These are phyloP conservation scores for Cheirogaleus medius DNA, from an alignment of 2,113 vertebrate genomes.

Conservation along the genomic window DNA sequence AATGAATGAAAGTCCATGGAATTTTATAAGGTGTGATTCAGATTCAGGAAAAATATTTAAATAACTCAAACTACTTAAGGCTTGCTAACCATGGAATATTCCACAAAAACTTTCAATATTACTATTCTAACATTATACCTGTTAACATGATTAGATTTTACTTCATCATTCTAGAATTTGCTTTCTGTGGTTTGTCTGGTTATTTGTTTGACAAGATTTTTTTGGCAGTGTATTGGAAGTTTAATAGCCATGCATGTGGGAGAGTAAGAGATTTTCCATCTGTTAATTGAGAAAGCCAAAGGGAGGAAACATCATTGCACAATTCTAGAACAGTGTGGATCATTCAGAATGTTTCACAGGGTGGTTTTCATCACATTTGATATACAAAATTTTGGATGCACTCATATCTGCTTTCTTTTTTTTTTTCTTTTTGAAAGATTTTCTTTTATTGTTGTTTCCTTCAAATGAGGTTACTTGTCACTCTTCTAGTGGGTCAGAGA, in stretches of 20 bases:
- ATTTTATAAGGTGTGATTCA: conserved; percentile 66
- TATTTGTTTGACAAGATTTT: conserved; percentile 63
- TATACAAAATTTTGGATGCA: not conserved
- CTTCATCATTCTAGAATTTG: conserved; percentile 70
- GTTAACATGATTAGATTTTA: conserved; percentile 69
- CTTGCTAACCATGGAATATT: conserved; percentile 50
- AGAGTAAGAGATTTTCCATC: conserved; percentile 59
- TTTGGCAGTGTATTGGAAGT: conserved; percentile 49
- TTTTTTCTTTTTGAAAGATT: not conserved
- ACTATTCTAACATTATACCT: conserved; percentile 59
- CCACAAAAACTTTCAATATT: conserved; percentile 48
- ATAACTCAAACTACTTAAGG: conserved; percentile 61
- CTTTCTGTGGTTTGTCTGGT: conserved; percentile 72
- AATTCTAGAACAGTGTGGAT: not conserved
- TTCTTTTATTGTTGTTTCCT: not conserved
- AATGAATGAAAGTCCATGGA: conserved; percentile 50
- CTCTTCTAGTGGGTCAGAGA: not conserved
- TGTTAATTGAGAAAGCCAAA: conserved; percentile 63
- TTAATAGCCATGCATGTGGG: conserved; percentile 66
- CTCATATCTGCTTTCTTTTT: not conserved
- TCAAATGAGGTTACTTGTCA: not conserved
- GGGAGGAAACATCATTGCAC: not conserved
- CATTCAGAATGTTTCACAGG: conserved; percentile 48
- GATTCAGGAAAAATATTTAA: conserved; percentile 62
- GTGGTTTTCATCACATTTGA: not conserved